A percentile compares a stretch with the other conserved stretches of the same genome.
These are phyloP conservation scores for Phylloscopus trochiloides DNA, from an alignment of 2,113 vertebrate genomes.

Conservation along the genomic window DNA sequence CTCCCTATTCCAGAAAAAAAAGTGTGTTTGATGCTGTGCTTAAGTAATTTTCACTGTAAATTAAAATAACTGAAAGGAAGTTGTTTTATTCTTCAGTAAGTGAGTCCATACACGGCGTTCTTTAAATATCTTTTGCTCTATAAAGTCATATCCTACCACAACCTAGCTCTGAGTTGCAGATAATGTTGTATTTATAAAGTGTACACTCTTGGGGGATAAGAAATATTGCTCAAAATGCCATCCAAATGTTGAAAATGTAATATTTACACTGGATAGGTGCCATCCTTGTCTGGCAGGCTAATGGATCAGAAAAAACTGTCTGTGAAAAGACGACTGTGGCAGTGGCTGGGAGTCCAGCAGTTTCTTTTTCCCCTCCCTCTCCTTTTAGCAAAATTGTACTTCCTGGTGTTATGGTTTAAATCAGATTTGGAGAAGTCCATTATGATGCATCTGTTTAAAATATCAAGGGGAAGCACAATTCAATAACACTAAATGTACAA, in stretches of 20 bases:
- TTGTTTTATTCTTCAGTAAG: background rate
- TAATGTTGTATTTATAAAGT: conserved; percentile 13
- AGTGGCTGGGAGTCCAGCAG: background rate
- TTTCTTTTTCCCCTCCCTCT: background rate
- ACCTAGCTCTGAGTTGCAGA: background rate
- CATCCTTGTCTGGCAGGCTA: conserved; percentile 16
- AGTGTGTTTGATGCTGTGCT: background rate
- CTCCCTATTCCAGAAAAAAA: background rate
- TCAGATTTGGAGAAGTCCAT: conserved; percentile 20
- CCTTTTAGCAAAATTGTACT: conserved; percentile 26
- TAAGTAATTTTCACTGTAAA: background rate
- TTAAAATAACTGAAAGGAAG: conserved; percentile 8
- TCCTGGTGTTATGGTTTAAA: conserved; percentile 39
- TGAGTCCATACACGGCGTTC: background rate
- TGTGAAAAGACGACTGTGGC: background rate
- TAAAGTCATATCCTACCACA: background rate
- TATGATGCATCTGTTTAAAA: conserved; percentile 45
- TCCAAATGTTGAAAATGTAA: conserved; percentile 32
- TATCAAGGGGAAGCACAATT: background rate
- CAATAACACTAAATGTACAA: background rate
- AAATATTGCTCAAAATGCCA: background rate
- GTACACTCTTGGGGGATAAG: background rate
- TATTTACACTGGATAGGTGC: conserved; percentile 44
- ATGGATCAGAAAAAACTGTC: conserved; percentile 33
- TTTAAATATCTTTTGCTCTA: conserved; percentile 12